Conservation (phyloP, 2,113 vertebrate species). For the Lagopus leucura region DNA sequence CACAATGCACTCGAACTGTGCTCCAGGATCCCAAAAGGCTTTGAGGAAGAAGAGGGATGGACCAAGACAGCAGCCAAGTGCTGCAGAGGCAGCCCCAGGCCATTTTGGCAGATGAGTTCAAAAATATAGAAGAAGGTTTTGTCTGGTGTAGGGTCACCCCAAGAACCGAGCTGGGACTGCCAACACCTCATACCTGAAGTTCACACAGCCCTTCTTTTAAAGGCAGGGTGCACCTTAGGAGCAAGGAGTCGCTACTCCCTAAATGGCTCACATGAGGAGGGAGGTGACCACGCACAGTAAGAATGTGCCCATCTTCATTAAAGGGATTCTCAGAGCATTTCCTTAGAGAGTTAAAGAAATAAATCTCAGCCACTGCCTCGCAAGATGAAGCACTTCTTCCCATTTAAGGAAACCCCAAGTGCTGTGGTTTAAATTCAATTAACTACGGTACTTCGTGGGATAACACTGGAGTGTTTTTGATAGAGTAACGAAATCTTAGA, state of each 20-base stretch:
- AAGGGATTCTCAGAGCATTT: background rate
- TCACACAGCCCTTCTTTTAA: background rate
- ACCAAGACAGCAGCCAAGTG: background rate
- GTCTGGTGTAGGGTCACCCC: background rate
- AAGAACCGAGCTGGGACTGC: background rate
- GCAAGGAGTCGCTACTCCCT: background rate
- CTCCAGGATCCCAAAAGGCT: background rate
- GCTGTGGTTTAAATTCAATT: background rate
- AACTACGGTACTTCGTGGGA: background rate
- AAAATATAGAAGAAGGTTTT: background rate
- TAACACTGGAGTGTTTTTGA: background rate
- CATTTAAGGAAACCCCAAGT: background rate
- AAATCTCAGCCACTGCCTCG: background rate
- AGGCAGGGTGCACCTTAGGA: background rate
- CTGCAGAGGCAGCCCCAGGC: background rate
- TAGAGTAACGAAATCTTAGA: background rate
- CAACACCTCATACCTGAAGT: background rate
- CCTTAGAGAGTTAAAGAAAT: slow-evolving; percentile 12
- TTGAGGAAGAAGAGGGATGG: background rate
- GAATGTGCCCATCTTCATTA: background rate
- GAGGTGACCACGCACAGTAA: background rate
- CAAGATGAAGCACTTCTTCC: background rate
- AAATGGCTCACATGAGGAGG: background rate
- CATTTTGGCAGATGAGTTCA: background rate
- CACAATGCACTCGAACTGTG: background rate